phyloP scores from a whole-genome alignment of 2,888 invertebrate genomes.

The Cistogaster globosa region DNA sequence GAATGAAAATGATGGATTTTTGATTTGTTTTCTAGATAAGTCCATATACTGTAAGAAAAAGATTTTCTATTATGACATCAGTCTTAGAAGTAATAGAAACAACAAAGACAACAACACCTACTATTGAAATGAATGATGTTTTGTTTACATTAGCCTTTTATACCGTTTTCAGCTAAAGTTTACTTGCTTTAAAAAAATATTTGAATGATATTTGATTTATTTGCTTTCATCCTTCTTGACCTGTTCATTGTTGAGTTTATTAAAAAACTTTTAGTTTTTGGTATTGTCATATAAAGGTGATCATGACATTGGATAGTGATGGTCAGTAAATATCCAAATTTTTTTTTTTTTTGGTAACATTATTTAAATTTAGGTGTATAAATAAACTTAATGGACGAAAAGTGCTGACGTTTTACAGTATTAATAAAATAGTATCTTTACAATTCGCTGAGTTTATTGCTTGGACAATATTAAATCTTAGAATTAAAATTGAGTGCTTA shows the following conservation, averaged over 20 bases:
- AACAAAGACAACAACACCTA: conserved; percentile 50
- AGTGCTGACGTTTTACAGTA: too few relatives aligned
- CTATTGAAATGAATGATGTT: conserved; percentile 35
- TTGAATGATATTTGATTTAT: background rate
- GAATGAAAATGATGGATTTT: conserved; percentile 56
- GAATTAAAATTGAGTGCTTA: too few relatives aligned
- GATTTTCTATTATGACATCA: conserved; percentile 34
- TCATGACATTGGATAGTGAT: conserved; percentile 37
- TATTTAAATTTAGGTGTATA: conserved; percentile 1
- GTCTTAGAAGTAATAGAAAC: conserved; percentile 59
- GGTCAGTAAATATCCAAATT: background rate
- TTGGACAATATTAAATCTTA: too few relatives aligned
- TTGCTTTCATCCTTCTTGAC: conserved; percentile 25
- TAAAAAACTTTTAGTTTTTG: background rate
- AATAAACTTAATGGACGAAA: conserved; percentile 25
- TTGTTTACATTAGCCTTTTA: conserved; percentile 45
- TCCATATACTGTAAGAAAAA: conserved; percentile 70
- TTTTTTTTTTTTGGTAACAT: background rate
- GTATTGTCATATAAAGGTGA: background rate
- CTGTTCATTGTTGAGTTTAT: conserved; percentile 4
- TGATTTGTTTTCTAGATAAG: conserved; percentile 56
- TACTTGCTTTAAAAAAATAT: background rate
- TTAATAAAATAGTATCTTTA: too few relatives aligned
- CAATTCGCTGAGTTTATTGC: too few relatives aligned
- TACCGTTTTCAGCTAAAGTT: conserved; percentile 8